Evolutionary conservation across 2,113 vertebrate genomes (phyloP), one percentile per base, ranked within the genome.

Genomic region (Stigmatopora argus): DNA sequence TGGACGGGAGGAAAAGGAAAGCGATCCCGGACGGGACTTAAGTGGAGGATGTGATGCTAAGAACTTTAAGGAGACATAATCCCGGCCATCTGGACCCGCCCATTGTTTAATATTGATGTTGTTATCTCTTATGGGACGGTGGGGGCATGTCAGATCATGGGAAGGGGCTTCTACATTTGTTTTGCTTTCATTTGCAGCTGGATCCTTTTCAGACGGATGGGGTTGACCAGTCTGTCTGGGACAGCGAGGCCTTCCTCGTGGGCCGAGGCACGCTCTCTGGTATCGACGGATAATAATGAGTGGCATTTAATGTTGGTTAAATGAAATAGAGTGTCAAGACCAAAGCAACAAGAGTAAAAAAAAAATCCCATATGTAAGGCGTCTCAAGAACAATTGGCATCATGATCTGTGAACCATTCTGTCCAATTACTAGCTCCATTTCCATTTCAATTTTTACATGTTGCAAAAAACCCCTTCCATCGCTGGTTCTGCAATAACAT

Each of bases 41-140:
- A 84, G 83, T 86, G 89, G 90, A 93, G 92, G 92, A 93, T 94
- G 91, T 92, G 92, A 91, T 83, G 86, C 89, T 93, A 94, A 94
- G 92, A 82, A 92, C 87, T 91, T 89, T 92, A 91, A 94, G 88
- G 78, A 90, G n/a, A 67, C 86, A 88, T 94, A 95, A 95, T 92
- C 93, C 91, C 82, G 68, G 85, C 89, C 93, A 94, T 95, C 93
- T 94, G 93, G 88, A 87, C 88, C 80, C 66, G 69, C 80, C 87
- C 85, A 89, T 87, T 83, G 89, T 89, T 90, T 88, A 83, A 90
- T 90, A 91, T 92, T 91, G 89, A 91, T 87, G 83, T 85, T 89
- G 86, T 87, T 89, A 80, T 88, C 90, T 76, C 75, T 85, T 83
- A 78, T 72, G 77, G 72, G 86, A 60, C 62, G 80, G 77, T 73